phyloP scores from a whole-genome alignment of 1,140 invertebrate species.

The Hermatobates lingyangjiaoensis region DNA sequence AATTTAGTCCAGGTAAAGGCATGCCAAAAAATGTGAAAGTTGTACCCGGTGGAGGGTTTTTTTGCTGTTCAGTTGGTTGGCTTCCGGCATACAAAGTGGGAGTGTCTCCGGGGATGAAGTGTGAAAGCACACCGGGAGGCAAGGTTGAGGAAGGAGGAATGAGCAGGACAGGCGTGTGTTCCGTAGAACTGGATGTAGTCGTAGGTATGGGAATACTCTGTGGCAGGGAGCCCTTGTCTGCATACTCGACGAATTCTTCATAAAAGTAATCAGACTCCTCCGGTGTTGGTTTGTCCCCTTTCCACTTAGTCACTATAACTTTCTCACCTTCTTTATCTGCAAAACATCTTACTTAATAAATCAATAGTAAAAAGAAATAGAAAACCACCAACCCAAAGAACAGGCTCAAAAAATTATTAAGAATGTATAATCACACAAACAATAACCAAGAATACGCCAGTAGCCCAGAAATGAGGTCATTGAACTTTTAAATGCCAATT shows the following conservation, averaged over 20 bases:
- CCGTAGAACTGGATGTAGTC: conserved; percentile 18
- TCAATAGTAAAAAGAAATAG: too few relatives aligned
- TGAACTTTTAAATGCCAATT: too few relatives aligned
- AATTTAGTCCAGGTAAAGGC: conserved; percentile 48
- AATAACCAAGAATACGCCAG: too few relatives aligned
- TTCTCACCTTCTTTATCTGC: too few relatives aligned
- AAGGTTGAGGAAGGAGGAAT: background rate
- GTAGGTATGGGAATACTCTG: conserved; percentile 11
- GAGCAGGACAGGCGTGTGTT: background rate
- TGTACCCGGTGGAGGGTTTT: conserved; percentile 27
- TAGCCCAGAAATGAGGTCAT: too few relatives aligned
- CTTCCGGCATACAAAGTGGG: conserved; percentile 39
- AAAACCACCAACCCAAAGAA: too few relatives aligned
- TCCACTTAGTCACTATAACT: too few relatives aligned
- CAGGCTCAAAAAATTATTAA: too few relatives aligned
- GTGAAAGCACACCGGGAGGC: conserved; percentile 19
- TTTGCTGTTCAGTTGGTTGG: conserved; percentile 10
- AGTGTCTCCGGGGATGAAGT: conserved; percentile 34
- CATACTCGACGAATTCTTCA: conserved; percentile 58
- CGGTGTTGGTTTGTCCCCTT: conserved; percentile 27
- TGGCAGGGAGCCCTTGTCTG: conserved; percentile 30
- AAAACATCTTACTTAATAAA: too few relatives aligned
- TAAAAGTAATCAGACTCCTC: conserved; percentile 61
- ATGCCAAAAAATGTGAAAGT: conserved; percentile 68
- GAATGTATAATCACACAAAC: too few relatives aligned